These are phyloP conservation scores for Cerceris ruficornis DNA, from an alignment of 2,888 invertebrate genomes.

Conservation along the genomic window DNA sequence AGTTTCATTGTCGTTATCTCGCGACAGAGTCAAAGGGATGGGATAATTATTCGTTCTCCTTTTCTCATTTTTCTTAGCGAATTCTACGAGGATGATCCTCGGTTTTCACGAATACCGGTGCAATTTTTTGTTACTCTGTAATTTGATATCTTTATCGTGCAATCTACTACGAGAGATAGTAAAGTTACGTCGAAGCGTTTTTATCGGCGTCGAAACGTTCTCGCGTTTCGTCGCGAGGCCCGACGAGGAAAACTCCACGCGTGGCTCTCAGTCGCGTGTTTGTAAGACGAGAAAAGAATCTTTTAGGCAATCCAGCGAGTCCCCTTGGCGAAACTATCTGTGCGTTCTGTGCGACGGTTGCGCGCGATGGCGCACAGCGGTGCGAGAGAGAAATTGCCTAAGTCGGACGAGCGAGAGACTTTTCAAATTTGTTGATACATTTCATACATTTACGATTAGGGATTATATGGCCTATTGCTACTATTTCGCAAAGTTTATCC, in stretches of 20 bases:
- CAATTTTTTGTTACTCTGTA: slow-evolving; percentile 25
- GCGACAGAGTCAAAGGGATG: neutral
- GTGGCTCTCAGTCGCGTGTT: slow-evolving; percentile 17
- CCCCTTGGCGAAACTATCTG: slow-evolving; percentile 38
- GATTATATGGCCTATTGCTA: slow-evolving; percentile 74
- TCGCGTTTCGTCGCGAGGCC: neutral
- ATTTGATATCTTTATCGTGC: slow-evolving; percentile 26
- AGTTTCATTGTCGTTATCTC: slow-evolving; percentile 31
- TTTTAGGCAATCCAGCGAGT: slow-evolving; percentile 58
- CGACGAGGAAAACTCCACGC: slow-evolving; percentile 26
- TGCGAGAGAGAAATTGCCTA: slow-evolving; percentile 59
- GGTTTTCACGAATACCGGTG: slow-evolving; percentile 51
- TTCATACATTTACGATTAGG: slow-evolving; percentile 75
- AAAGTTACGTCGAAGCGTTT: slow-evolving; percentile 45
- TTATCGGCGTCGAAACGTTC: neutral
- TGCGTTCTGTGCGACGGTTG: slow-evolving; percentile 26
- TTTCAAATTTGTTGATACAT: slow-evolving; percentile 77
- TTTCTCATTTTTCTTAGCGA: neutral
- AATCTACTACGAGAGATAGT: slow-evolving; percentile 21
- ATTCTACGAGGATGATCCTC: slow-evolving; percentile 13
- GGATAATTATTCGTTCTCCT: neutral
- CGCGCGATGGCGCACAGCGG: neutral
- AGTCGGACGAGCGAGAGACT: slow-evolving; percentile 58
- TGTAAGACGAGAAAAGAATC: neutral
- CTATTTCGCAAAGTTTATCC: slow-evolving; percentile 76